Conservation (phyloP, 1,140 invertebrate genomes). For the Drosophila persimilis region DNA sequence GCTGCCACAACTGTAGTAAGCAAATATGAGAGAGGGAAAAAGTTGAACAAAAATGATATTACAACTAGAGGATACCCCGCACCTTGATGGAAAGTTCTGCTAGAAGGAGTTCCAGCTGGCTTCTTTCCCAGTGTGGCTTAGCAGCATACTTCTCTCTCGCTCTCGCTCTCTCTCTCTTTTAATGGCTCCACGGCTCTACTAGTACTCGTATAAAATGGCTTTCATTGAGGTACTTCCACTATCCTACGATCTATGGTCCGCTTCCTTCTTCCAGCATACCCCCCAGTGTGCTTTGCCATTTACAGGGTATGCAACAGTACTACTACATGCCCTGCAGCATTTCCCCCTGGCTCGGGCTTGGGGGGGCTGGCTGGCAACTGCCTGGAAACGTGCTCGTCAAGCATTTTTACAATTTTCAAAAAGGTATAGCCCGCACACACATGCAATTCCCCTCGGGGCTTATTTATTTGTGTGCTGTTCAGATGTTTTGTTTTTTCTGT, state of each 20-base stretch:
- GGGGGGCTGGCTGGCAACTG: conserved; percentile 45
- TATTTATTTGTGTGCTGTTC: conserved; percentile 67
- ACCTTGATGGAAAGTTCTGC: too few species aligned
- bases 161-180: too few species aligned
- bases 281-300: not conserved
- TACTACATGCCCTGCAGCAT: conserved; percentile 8
- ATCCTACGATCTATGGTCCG: too few species aligned
- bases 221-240: too few species aligned
- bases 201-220: too few species aligned
- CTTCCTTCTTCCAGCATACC: too few species aligned
- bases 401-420: conserved; percentile 77
- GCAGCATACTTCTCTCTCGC: too few species aligned
- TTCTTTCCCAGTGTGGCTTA: too few species aligned
- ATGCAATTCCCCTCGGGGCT: conserved; percentile 30
- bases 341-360: conserved; percentile 23
- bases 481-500: conserved; percentile 13
- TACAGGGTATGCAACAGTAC: too few species aligned
- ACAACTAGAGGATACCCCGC: too few species aligned
- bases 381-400: conserved; percentile 72
- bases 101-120: too few species aligned
- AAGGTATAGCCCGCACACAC: conserved; percentile 47
- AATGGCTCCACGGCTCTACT: too few species aligned
- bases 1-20: conserved; percentile 1
- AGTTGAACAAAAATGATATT: not conserved
- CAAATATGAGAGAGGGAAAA: conserved; percentile 30